Base-by-base conservation (phyloP, 2,888 invertebrate species). In the Epistrophe grossulariae region DNA sequence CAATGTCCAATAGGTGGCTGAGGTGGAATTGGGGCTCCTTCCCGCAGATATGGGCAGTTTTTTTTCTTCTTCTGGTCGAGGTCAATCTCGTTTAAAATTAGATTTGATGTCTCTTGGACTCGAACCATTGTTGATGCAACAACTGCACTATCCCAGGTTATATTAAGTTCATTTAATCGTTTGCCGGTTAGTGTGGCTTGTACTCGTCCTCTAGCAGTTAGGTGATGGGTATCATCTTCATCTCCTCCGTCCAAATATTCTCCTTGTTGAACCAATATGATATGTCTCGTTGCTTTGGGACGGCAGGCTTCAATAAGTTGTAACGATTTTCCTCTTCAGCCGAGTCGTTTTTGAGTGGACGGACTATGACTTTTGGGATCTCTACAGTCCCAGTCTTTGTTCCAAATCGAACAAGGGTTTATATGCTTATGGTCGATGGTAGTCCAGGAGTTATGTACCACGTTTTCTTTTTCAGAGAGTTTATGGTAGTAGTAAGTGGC, bases 11-110 rank as follows among this genome's bases (percentile, higher is more conserved):
- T 94, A 0, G 98, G 97, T 0, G 99, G 99, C 90, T 99, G 99
- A 0, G 99, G 99, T 0, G 97, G 97, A 89, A 98, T 96, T 0
- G 99, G 99, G 0, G 98, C 97, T 0, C 99, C 99, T 93, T 99
- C 99, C 79, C 97, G 95, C 24, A 99, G 93, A 89, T 97, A 93
- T 89, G 95, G 94, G 91, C 97, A 97, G 89, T 96, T 94, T 77
- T 94, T 94, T 0, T 96, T 94, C 76, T 94, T 94, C 0, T 95
- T 94, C 5, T 94, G 91, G 64, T 95, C 92, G 64, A 93, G 92
- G 93, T 94, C 94, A 60, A 99, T 93, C 90, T 94, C 94, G 89
- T 95, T 94, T 38, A 95, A 94, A 88, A 99, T 98, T 43, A 99
- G 95, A 13, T 94, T 93, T 0, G 97, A 97, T 0, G 99, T 99